These are phyloP conservation scores for Colletes gigas DNA, from an alignment of 1,140 invertebrate species.

Conservation along the genomic window DNA sequence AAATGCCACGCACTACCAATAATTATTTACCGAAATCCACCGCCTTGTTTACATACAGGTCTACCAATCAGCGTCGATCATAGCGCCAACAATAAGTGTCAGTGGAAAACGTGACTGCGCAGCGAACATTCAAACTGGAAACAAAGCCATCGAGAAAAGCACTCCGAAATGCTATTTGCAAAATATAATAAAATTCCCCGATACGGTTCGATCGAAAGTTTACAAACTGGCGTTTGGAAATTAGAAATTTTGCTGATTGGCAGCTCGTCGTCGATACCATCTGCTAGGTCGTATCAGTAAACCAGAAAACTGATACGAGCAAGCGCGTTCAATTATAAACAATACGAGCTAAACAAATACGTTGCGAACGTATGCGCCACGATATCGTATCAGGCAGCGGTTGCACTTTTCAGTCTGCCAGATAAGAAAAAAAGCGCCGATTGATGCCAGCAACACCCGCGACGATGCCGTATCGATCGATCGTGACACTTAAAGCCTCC, in stretches of 20 bases:
- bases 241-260: neutral
- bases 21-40: constrained; percentile 46
- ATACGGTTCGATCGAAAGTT: no score
- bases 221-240: neutral
- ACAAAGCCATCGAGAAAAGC: constrained; percentile 14
- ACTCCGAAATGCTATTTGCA: neutral
- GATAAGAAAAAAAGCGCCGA: neutral
- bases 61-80: constrained; percentile 42
- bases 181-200: no score
- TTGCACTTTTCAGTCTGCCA: constrained; percentile 3
- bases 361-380: neutral
- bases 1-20: constrained; percentile 22
- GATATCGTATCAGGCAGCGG: constrained; percentile 20
- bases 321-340: neutral
- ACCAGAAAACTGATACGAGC: neutral
- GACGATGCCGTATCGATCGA: neutral
- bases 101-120: constrained; percentile 44
- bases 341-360: constrained; percentile 5
- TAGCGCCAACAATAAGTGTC: constrained; percentile 40
- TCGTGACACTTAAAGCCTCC: neutral
- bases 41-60: constrained; percentile 48
- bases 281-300: neutral
- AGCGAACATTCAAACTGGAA: constrained; percentile 22
- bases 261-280: neutral
- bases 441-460: neutral